phyloP scores from a whole-genome alignment of 2,888 invertebrate genomes.

The Ormyrus thymus region DNA sequence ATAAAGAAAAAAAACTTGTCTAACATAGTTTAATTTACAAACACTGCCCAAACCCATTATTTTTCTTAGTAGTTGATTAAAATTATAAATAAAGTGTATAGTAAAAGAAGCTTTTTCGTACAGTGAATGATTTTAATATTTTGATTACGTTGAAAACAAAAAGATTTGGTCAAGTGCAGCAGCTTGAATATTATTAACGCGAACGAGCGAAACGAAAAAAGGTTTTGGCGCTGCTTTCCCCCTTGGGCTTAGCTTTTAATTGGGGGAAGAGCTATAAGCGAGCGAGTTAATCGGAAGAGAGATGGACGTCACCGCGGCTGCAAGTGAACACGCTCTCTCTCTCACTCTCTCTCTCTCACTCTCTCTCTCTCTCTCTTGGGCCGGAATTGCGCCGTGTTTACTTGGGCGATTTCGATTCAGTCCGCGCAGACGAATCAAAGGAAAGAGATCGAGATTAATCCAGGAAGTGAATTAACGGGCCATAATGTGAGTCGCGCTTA shows the following conservation, averaged over 20 bases:
- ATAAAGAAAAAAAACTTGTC: slow-evolving; percentile 52
- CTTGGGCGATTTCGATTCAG: background rate
- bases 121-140: too few species aligned
- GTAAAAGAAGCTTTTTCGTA: background rate
- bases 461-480: too few species aligned
- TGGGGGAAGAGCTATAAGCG: slow-evolving; percentile 21
- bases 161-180: slow-evolving; percentile 4
- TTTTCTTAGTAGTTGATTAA: slow-evolving; percentile 1
- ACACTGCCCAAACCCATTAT: slow-evolving; percentile 25
- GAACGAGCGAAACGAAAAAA: slow-evolving; percentile 14
- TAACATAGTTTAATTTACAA: slow-evolving; percentile 31
- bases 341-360: too few species aligned
- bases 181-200: slow-evolving; percentile 11
- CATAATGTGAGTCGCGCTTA: slow-evolving; percentile 19
- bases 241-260: slow-evolving; percentile 27
- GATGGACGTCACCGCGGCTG: background rate
- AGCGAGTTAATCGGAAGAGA: slow-evolving; percentile 35
- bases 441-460: background rate
- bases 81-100: slow-evolving; percentile 27
- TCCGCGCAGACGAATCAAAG: slow-evolving; percentile 49
- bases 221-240: background rate
- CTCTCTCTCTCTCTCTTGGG: background rate
- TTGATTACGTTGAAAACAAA: background rate
- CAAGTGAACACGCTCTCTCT: background rate
- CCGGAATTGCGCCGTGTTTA: slow-evolving; percentile 42